Base-by-base conservation (phyloP, 2,888 invertebrate species). In the Synanthedon formicaeformis region DNA sequence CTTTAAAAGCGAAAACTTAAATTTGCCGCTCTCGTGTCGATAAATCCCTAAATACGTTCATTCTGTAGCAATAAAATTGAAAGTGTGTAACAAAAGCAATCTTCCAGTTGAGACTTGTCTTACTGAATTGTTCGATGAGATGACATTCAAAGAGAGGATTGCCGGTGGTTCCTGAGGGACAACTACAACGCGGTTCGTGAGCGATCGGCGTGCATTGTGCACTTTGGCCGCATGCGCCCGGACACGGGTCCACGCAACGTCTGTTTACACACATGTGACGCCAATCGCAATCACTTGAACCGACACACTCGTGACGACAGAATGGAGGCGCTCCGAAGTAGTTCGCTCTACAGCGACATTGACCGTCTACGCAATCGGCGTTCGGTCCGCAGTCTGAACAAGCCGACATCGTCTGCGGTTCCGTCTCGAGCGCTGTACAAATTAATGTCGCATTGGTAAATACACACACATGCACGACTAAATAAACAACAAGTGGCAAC, bases 361-460 rank as follows among this genome's bases (percentile, higher is more conserved):
- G 88, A 5, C 91, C 90, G 69, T 91, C 89, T 8, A 91, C 81
- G 65, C 94, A 94, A 63, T 91, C 90, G 40, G 93, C 90, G 71
- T 94, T 93, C 0, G 90, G 89, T n/a, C 95, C 95, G 68, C 95
- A 95, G 70, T 93, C 89, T 16, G 87, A 82, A 66, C 92, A 92
- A 11, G 88, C 83, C 63, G 90, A 90, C n/a, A 6, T 70, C 55
- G 70, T 66, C 54, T 75, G 74, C 8, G 77, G 68, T 52, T 82
- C 81, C 34, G 69, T 64, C 50, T 76, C 71, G 50, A 72, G 54
- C 40, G 71, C 76, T 76, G 74, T 61, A 61, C 64, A 62, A 61
- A 56, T 45, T 45, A 45, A 12, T 14, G 23, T 23, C 5, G 12
- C 23, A 51, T 48, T 14, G 45, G 27, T 13, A 16, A 55, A 50